A percentile compares a stretch with the other conserved stretches of the same genome.
Conservation (phyloP, 2,797 vertebrate species). For the Yasuhikotakia modesta region DNA sequence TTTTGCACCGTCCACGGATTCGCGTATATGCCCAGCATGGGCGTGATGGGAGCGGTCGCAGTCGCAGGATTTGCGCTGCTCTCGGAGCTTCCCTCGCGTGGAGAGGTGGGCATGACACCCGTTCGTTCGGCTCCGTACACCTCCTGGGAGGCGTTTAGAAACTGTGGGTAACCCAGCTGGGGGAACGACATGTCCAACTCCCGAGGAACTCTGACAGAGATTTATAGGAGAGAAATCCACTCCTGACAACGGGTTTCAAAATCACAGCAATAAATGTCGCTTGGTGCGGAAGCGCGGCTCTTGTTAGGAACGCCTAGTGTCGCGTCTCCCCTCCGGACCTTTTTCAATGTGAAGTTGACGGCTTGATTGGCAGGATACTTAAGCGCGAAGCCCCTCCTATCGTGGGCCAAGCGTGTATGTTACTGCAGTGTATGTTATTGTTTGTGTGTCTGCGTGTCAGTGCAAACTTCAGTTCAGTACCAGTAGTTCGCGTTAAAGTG, state of each 20-base stretch:
- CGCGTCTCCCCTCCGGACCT: conserved; percentile 89
- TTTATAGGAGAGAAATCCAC: conserved; percentile 63
- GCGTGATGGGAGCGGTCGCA: conserved; percentile 86
- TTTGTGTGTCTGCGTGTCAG: conserved; percentile 50
- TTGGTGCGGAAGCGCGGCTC: conserved; percentile 79
- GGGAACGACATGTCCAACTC: conserved; percentile 91
- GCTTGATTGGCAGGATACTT: conserved; percentile 97
- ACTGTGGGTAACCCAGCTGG: conserved; percentile 95
- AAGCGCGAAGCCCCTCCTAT: conserved; percentile 91
- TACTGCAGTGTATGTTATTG: conserved; percentile 70
- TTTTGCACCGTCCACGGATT: conserved; percentile 89
- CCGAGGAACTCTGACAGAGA: conserved; percentile 60
- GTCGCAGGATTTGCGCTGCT: conserved; percentile 80
- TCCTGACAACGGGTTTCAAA: conserved; percentile 66
- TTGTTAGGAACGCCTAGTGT: conserved; percentile 90
- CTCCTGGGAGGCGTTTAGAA: conserved; percentile 87
- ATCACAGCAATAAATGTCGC: conserved; percentile 67
- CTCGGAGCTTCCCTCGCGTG: conserved; percentile 83
- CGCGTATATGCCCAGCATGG: conserved; percentile 94
- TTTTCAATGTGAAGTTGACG: conserved; percentile 96
- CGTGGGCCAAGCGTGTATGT: conserved; percentile 87
- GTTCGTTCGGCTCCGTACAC: conserved; percentile 88
- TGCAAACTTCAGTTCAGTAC: conserved; percentile 8
- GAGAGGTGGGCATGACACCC: conserved; percentile 80
- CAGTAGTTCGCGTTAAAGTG: conserved; percentile 27